Evolutionary conservation across 2,797 vertebrate genomes (phyloP).

Genomic region (Girardinus metallicus): DNA sequence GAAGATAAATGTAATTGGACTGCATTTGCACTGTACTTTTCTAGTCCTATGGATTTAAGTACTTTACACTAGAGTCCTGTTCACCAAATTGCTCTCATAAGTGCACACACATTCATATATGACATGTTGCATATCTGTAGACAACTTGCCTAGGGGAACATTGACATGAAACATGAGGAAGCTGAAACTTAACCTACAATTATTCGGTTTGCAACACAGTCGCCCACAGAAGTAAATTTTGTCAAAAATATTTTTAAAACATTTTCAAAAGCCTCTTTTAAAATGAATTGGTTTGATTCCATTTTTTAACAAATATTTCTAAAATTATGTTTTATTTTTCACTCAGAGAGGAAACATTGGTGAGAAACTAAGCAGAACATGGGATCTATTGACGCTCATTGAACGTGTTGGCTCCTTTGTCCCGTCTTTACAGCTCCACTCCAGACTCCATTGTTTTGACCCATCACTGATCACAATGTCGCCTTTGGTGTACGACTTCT

Average conservation of each 20-base stretch:
- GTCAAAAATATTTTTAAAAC: not conserved
- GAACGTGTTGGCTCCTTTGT: conserved; percentile 6
- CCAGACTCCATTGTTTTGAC: conserved; percentile 45
- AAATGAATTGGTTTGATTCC: not conserved
- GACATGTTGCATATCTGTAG: not conserved
- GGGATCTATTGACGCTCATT: conserved; percentile 23
- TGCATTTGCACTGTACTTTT: not conserved
- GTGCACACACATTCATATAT: not conserved
- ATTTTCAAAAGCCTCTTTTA: not conserved
- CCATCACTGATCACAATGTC: conserved; percentile 43
- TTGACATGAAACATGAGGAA: not conserved
- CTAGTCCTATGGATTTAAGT: not conserved
- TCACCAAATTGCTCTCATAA: not conserved
- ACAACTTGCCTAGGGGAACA: not conserved
- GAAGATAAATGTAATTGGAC: not conserved
- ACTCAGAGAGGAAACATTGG: conserved; percentile 11
- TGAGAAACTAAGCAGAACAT: conserved; percentile 11
- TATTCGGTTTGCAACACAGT: not conserved
- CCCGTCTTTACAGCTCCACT: conserved; percentile 16
- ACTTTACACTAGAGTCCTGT: not conserved
- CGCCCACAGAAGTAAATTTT: not conserved
- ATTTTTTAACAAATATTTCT: not conserved
- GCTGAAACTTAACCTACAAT: not conserved
- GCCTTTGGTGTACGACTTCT: conserved; percentile 30
- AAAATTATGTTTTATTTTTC: not conserved